Base-by-base conservation (phyloP, 2,113 vertebrate genomes). In the Bubo bubo region DNA sequence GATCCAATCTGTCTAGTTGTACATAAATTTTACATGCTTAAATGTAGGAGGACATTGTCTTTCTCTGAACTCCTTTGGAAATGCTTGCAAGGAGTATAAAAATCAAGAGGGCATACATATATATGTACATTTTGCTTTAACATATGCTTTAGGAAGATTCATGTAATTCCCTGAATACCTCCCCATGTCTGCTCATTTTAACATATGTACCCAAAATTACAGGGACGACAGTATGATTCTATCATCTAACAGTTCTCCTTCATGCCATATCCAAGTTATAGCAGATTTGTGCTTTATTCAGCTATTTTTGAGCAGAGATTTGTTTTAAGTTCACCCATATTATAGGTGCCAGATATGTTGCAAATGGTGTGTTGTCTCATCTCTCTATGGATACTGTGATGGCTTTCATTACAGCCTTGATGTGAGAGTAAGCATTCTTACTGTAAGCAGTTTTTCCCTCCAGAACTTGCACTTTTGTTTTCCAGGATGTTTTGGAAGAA, bases 351-450 rank as follows among this genome's bases (percentile, higher is more conserved):
- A 93, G 71, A 52, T 47, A 26, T 3, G 8, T 32, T 80, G 45
- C 59, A 74, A 64, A 21, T 10, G 8, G 6, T 45, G 12, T 0
- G 0, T 55, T 71, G 35, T 68, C 30, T 60, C 28, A 5, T 28
- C 45, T 63, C 15, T 5, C 45, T 47, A 7, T 12, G 10, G 45
- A n/a, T 34, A 28, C n/a, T 3, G 0, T 8, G 34, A n/a, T 32
- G 60, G 5, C 27, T 60, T 60, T 82, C 39, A 37, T 26, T 35
- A 37, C 27, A 85, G 58, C n/a, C 45, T 43, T 27, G 58, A 55
- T 0, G 0, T 16, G 13, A 88, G 13, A 41, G 23, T 49, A 35
- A 50, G 6, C 2, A 5, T 32, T 62, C 34, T 22, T 76, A 41
- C 19, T 74, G 37, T 22, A 50, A 58, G 18, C 34, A 55, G 13